A percentile compares a stretch with the other conserved stretches of the same genome.
These are phyloP conservation scores for Rhabdomys pumilio DNA, from an alignment of 2,797 vertebrate species.

Conservation along the genomic window DNA sequence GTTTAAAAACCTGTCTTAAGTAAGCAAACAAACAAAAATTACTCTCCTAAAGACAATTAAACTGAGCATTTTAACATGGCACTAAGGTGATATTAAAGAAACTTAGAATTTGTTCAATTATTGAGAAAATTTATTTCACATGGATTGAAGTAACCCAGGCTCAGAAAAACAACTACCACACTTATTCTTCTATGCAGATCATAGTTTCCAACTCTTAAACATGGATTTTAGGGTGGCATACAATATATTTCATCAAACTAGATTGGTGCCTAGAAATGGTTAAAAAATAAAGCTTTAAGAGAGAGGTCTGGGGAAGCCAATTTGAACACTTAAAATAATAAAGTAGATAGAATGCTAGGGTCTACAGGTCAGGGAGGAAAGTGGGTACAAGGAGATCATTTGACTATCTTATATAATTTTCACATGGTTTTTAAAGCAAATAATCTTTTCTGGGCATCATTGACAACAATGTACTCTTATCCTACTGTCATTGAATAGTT, in stretches of 20 bases:
- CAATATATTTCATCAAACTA: not conserved
- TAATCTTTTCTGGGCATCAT: not conserved
- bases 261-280: not conserved
- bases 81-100: constrained; percentile 83
- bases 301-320: not conserved
- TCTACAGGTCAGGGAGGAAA: not conserved
- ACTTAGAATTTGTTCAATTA: constrained; percentile 85
- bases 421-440: not conserved
- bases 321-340: not conserved
- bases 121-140: constrained; percentile 82
- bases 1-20: not conserved
- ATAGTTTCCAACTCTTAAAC: not conserved
- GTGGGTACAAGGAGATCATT: not conserved
- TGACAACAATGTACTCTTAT: not conserved
- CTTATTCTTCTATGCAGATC: not conserved
- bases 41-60: constrained; percentile 82
- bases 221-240: not conserved
- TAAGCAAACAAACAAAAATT: not conserved
- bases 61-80: constrained; percentile 86
- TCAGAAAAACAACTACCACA: not conserved
- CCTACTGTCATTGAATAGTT: not conserved
- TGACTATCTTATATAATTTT: not conserved
- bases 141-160: not conserved
- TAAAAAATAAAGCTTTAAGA: not conserved
- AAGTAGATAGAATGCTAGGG: not conserved